Evolutionary conservation across 2,113 vertebrate species (phyloP).

Genomic region (Copsychus sechellarum): DNA sequence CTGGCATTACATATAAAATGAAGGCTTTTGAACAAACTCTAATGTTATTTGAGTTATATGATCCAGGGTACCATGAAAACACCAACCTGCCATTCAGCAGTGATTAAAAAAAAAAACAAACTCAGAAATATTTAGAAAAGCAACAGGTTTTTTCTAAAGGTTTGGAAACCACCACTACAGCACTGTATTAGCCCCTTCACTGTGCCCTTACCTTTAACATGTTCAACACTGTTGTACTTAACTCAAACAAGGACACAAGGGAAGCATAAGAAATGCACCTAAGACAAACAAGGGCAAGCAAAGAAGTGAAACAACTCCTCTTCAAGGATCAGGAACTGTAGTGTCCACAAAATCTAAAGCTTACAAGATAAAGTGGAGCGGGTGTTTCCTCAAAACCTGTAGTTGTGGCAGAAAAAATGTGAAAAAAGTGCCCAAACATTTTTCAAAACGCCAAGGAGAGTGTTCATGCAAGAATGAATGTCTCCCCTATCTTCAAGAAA

Average conservation of each 20-base stretch:
- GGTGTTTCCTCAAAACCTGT: not conserved
- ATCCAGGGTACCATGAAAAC: not conserved
- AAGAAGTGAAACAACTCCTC: not conserved
- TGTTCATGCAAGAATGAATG: not conserved
- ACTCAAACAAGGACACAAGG: not conserved
- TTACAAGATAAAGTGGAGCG: not conserved
- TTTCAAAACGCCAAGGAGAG: not conserved
- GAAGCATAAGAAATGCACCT: not conserved
- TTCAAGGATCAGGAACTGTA: not conserved
- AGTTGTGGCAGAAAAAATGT: not conserved
- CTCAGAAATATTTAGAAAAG: not conserved
- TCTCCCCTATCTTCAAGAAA: not conserved
- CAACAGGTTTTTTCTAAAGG: not conserved
- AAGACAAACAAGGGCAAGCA: not conserved
- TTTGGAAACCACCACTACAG: not conserved
- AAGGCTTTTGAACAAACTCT: not conserved
- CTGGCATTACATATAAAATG: not conserved
- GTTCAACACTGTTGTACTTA: not conserved
- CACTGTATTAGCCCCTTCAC: not conserved
- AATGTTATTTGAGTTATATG: not conserved
- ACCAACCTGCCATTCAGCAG: not conserved
- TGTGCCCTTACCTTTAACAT: not conserved
- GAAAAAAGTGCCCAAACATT: not conserved
- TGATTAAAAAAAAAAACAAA: not conserved
- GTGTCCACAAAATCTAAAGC: not conserved